Percentiles rank a stretch among this genome's conserved stretches.
These are phyloP conservation scores for Mionectes macconnelli DNA, from an alignment of 2,113 vertebrate genomes.

Conservation along the genomic window DNA sequence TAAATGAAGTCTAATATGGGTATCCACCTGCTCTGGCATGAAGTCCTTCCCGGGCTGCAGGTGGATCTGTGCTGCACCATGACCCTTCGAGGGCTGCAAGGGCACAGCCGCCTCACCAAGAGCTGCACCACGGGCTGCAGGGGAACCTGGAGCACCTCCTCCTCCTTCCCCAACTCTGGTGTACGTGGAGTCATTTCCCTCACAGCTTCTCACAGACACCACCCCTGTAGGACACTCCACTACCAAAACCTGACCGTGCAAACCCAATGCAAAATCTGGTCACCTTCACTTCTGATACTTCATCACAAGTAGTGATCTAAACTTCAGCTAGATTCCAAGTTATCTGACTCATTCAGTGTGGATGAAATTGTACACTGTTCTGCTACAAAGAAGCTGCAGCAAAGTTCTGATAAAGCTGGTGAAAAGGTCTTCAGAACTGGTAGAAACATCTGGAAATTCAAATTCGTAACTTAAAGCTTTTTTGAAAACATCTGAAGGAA, in stretches of 20 bases:
- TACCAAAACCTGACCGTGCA: not conserved
- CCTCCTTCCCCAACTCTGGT: not conserved
- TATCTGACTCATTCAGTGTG: not conserved
- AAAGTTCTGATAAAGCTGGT: not conserved
- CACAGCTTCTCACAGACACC: not conserved
- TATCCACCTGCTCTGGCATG: not conserved
- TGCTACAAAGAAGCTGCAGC: not conserved
- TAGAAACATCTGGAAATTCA: not conserved
- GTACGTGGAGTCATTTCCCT: not conserved
- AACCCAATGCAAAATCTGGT: not conserved
- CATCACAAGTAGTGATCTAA: not conserved
- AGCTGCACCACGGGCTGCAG: not conserved
- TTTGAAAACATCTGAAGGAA: not conserved
- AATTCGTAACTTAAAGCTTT: not conserved
- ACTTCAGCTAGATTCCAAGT: not conserved
- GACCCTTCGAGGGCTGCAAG: not conserved
- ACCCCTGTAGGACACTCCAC: not conserved
- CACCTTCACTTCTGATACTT: not conserved
- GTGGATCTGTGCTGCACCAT: not conserved
- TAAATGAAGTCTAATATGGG: not conserved
- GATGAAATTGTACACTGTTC: not conserved
- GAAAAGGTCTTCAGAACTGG: not conserved
- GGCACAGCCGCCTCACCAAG: not conserved
- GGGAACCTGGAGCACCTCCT: not conserved
- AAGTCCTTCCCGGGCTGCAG: not conserved